Evolutionary conservation across 2,888 invertebrate species (phyloP), one percentile per base, ranked within the genome.

Genomic region (Acanthosoma haemorrhoidale): DNA sequence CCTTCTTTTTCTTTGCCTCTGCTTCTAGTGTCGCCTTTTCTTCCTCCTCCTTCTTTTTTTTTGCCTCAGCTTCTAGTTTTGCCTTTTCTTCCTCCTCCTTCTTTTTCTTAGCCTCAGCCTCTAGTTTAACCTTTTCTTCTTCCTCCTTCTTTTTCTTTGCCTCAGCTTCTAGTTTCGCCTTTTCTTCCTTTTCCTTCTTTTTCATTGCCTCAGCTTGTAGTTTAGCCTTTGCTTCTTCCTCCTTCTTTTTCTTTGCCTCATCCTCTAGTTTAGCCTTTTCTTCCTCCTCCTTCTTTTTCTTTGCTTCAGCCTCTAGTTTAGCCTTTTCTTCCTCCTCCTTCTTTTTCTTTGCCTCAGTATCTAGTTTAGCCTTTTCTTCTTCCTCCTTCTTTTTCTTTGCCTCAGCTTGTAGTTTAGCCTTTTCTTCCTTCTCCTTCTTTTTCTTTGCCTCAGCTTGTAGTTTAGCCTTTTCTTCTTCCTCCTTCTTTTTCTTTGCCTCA

Each of bases 131-230:
- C 31, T 66, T 57, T 13, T 31, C 25, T n/a, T 70, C 36, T 43
- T 32, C 16, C 34, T 68, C 64, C 18, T 21, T n/a, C 16, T 68
- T 68, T 8, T 67, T 66, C 57, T 29, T 64, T 18, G 69, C 51
- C 57, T 73, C 69, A 8, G 71, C 67, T 51, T 76, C 70, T n/a
- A 68, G 72, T 67, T 75, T 70, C 59, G 71, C 70, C 59, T 32
- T 66, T 61, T 64, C 68, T 39, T 60, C 58, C 39, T 73, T 72
- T 51, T 70, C 59, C 29, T 72, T 69, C 25, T 70, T 63, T 21
- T 69, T 61, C 32, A 61, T 51, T 60, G 59, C 61, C 11, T 70
- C 31, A 68, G 18, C 39, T 18, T 70, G 32, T 25, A 51, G 67
- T 69, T 11, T 34, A 31, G 39, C 58, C 32, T 71, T 69, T 61